Base-by-base conservation (phyloP, 1,140 invertebrate genomes). In the Hestina assimilis region DNA sequence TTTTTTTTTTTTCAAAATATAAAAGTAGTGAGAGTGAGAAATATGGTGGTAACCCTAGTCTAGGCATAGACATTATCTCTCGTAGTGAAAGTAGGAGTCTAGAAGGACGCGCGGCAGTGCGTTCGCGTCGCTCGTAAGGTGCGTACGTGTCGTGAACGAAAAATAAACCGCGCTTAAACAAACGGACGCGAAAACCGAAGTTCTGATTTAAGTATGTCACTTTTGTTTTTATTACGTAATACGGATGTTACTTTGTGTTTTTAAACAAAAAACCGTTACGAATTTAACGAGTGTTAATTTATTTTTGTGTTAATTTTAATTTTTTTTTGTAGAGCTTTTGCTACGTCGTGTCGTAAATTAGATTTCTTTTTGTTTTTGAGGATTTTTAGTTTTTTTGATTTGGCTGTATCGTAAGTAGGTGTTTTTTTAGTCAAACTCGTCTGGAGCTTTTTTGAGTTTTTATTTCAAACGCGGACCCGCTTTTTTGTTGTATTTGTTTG, bases 31-130 rank as follows among this genome's bases (percentile, higher is more conserved):
- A n/a, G n/a, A n/a, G n/a, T n/a, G n/a, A n/a, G n/a, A n/a, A n/a
- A n/a, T n/a, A n/a, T n/a, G n/a, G n/a, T n/a, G n/a, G n/a, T n/a
- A n/a, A n/a, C n/a, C n/a, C n/a, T n/a, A n/a, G n/a, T n/a, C n/a
- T n/a, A n/a, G n/a, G n/a, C n/a, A n/a, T n/a, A n/a, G n/a, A n/a
- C n/a, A n/a, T n/a, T n/a, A n/a, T n/a, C n/a, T n/a, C n/a, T n/a
- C n/a, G n/a, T n/a, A 83, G 82, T 85, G 79, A 85, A 85, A 85
- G 82, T 83, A 57, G n/a, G n/a, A n/a, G n/a, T n/a, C n/a, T n/a
- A n/a, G 77, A 79, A 75, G 77, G 75, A 73, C 69, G 66, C 48
- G 42, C 57, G 58, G 31, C 73, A 84, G 81, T 82, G 31, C 50
- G 64, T 47, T 52, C 28, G 46, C 63, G 62, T 61, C 68, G 55